Conservation (phyloP, 2,797 vertebrate species). For the Borostomias antarcticus region DNA sequence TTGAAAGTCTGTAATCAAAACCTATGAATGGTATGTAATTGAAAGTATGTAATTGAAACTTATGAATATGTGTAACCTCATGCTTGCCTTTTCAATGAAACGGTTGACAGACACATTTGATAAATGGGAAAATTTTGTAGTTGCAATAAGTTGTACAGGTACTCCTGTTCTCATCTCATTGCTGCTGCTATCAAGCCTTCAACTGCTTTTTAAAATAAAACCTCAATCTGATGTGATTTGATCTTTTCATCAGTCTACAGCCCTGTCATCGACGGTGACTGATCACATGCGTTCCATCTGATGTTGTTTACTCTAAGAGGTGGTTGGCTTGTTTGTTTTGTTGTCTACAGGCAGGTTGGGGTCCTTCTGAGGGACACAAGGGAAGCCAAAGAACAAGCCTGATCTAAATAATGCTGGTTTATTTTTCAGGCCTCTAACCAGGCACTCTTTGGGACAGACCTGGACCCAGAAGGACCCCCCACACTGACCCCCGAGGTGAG, state of each 20-base stretch:
- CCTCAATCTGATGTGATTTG: conserved; percentile 26
- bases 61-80: conserved; percentile 16
- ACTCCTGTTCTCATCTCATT: conserved; percentile 46
- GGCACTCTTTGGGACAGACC: conserved; percentile 82
- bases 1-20: too few relatives aligned
- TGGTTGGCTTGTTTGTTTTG: not conserved
- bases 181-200: conserved; percentile 46
- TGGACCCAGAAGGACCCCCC: conserved; percentile 85
- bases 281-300: not conserved
- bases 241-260: conserved; percentile 15
- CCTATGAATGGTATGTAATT: too few relatives aligned
- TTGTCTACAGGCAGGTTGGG: conserved; percentile 1
- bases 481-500: conserved; percentile 82
- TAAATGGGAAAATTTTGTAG: conserved; percentile 14
- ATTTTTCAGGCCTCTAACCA: conserved; percentile 91
- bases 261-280: not conserved
- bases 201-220: conserved; percentile 66
- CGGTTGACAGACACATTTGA: conserved; percentile 4
- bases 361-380: not conserved
- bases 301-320: not conserved
- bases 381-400: not conserved
- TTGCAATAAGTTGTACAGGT: conserved; percentile 56
- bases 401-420: conserved; percentile 67
- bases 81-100: conserved; percentile 9
- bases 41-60: too few relatives aligned